phyloP scores from a whole-genome alignment of 2,113 vertebrate species.

The Percopsis transmontana region DNA sequence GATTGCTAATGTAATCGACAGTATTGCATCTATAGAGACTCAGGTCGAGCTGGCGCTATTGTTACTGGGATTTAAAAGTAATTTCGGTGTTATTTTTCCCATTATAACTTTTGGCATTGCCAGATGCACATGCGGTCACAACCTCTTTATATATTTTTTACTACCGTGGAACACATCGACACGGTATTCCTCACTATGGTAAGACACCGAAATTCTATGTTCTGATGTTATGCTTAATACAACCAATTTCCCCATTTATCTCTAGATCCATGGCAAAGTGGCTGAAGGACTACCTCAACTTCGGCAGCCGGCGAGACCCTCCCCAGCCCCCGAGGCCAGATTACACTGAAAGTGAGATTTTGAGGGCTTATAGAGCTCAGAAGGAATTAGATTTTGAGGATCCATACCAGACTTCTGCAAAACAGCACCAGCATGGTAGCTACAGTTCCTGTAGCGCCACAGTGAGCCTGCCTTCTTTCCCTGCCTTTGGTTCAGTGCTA shows the following conservation, averaged over 20 bases:
- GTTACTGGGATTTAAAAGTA: too few relatives aligned
- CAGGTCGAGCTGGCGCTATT: too few relatives aligned
- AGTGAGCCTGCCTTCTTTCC: slow-evolving; percentile 66
- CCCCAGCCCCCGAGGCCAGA: slow-evolving; percentile 87
- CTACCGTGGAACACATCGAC: too few relatives aligned
- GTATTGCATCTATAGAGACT: too few relatives aligned
- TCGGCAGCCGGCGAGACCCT: slow-evolving; percentile 85
- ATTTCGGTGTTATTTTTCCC: too few relatives aligned
- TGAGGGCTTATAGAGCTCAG: slow-evolving; percentile 86
- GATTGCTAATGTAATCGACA: too few relatives aligned
- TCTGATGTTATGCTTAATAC: not conserved
- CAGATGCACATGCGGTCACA: too few relatives aligned
- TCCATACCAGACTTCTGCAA: slow-evolving; percentile 81
- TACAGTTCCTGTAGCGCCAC: slow-evolving; percentile 60
- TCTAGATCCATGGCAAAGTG: slow-evolving; percentile 89
- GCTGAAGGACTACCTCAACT: slow-evolving; percentile 89
- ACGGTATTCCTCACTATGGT: not conserved
- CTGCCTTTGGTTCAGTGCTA: slow-evolving; percentile 69
- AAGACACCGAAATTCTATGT: not conserved
- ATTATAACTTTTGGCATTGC: too few relatives aligned
- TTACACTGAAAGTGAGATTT: slow-evolving; percentile 88
- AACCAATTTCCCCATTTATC: not conserved
- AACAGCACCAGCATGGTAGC: slow-evolving; percentile 65
- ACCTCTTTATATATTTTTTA: too few relatives aligned
- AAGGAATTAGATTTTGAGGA: slow-evolving; percentile 91